Base-by-base conservation (phyloP, 2,797 vertebrate species). In the Leptodactylus fallax region DNA sequence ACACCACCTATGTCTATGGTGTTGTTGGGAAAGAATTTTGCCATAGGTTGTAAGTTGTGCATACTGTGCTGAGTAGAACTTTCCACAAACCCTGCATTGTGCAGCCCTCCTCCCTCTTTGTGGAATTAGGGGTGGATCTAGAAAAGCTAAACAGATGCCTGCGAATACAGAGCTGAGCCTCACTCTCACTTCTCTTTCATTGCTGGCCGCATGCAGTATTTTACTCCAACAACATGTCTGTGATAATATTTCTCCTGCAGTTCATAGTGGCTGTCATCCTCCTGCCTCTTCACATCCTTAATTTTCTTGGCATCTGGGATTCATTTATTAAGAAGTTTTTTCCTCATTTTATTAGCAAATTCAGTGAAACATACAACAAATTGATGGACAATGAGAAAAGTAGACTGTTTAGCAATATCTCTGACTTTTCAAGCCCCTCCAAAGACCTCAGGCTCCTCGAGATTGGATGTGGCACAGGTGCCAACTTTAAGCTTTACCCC, bases 291-390 rank as follows among this genome's bases (percentile, higher is more conserved):
- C 71, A 71, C 71, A 49, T 90, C 16, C 79, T 90, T 45, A 25
- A 79, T 4, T 83, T 11, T 47, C 14, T 89, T 17, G 87, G 90
- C n/a, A 11, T 90, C 0, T 90, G 87, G 87, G 79, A 61, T 12
- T 49, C 53, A 6, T 0, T 87, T 0, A 95, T 95, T 88, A 95
- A 94, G 63, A 94, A 93, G 2, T 0, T 95, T 0, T 94, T 95
- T 63, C 95, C 95, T 0, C 0, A 90, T 0, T 51, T 90, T 0
- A 0, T 94, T 0, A 77, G 84, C 55, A 90, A 53, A 10, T 0
- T 93, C 7, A 6, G 23, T 0, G 16, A 27, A 3, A 10, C 3
- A 1, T 89, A 89, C 36, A 90, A 90, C 78, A 80, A 83, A 56
- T 16, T 49, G 13, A 87, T 89, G 85, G 85, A 79, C 1, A 27